Evolutionary conservation across 2,113 vertebrate genomes (phyloP).

Genomic region (Urocynchramus pylzowi): DNA sequence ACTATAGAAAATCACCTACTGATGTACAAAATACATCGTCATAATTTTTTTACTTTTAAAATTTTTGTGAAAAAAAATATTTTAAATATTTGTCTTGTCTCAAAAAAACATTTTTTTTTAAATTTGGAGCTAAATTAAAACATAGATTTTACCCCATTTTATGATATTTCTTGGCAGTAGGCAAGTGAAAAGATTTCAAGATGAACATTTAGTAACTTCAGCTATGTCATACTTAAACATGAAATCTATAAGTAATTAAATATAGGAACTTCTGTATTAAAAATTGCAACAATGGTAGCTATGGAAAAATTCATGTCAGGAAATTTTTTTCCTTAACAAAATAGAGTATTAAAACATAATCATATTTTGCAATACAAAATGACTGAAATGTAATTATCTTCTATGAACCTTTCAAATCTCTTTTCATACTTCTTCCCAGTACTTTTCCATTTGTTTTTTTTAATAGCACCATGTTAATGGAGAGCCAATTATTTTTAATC

Average conservation of each 20-base stretch:
- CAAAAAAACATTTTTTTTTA: neutral
- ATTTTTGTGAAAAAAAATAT: neutral
- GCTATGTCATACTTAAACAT: neutral
- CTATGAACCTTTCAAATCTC: neutral
- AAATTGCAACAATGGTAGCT: neutral
- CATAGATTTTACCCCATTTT: neutral
- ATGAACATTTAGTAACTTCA: neutral
- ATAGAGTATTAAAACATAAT: neutral
- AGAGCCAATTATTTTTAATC: constrained; percentile 29
- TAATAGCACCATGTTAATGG: neutral
- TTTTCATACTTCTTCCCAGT: neutral
- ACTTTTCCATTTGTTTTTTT: constrained; percentile 12
- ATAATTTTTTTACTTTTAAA: neutral
- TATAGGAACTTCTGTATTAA: neutral
- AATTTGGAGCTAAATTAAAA: neutral
- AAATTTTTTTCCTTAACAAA: neutral
- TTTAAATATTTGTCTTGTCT: neutral
- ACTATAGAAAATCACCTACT: neutral
- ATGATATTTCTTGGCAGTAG: neutral
- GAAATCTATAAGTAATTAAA: neutral
- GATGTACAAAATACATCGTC: neutral
- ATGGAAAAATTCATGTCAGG: neutral
- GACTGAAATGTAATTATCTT: neutral
- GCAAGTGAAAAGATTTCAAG: neutral
- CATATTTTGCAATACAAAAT: neutral